These are phyloP conservation scores for Riptortus pedestris DNA, from an alignment of 1,140 invertebrate species.

Conservation along the genomic window DNA sequence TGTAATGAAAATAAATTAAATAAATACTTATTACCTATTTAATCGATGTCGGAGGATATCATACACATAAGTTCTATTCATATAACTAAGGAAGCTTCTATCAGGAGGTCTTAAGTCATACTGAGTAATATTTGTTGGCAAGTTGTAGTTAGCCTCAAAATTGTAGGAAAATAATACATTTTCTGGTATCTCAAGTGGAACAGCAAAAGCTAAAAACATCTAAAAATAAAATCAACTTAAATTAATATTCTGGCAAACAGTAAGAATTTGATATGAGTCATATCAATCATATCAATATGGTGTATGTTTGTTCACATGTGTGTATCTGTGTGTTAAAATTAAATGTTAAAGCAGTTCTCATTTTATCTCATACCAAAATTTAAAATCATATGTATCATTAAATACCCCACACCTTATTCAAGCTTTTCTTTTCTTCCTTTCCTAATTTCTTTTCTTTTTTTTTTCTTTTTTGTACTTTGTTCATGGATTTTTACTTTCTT, in stretches of 20 bases:
- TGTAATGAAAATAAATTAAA: background rate
- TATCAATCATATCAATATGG: too few relatives aligned
- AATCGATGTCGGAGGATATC: constrained; percentile 15
- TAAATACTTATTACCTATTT: constrained; percentile 1
- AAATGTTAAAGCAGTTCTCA: too few relatives aligned
- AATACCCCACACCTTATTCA: too few relatives aligned
- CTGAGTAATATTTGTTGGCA: constrained; percentile 36
- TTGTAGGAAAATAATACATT: constrained; percentile 62
- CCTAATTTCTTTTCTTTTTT: too few relatives aligned
- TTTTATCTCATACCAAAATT: too few relatives aligned
- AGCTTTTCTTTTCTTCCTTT: too few relatives aligned
- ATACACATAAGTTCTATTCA: constrained; percentile 24
- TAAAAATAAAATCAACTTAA: constrained; percentile 23
- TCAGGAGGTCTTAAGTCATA: constrained; percentile 26
- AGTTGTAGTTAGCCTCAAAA: constrained; percentile 58
- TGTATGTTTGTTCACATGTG: too few relatives aligned
- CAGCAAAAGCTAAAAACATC: constrained; percentile 56
- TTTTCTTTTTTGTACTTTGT: too few relatives aligned
- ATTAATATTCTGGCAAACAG: too few relatives aligned
- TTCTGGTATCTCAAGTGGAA: constrained; percentile 56
- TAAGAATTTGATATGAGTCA: background rate
- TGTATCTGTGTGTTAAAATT: too few relatives aligned
- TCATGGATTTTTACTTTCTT: too few relatives aligned
- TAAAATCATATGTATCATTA: too few relatives aligned
- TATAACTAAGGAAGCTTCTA: constrained; percentile 1